Base-by-base conservation (phyloP, 1,140 invertebrate genomes). In the Saxidomus purpurata region DNA sequence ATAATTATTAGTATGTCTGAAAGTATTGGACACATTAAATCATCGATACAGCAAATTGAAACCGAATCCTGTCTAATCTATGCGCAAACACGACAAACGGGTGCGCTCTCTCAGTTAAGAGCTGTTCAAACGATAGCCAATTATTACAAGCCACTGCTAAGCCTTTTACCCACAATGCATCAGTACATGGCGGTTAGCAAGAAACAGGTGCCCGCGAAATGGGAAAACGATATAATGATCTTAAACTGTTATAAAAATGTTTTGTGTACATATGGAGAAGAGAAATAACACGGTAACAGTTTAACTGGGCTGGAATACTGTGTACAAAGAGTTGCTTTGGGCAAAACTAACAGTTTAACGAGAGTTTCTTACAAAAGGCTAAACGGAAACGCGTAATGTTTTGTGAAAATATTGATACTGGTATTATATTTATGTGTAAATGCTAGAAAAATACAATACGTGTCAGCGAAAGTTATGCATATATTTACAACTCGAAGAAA, bases 301-400 rank as follows among this genome's bases (percentile, higher is more conserved):
- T 84, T 84, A 67, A 71, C 36, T 34, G 36, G 31, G 61, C 15
- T 25, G 36, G 28, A 43, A 43, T 71, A 71, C 17, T 22, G 13
- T 34, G 47, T n/a, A 38, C n/a, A 71, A 43, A 67, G 34, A 49
- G n/a, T 67, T 19, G 61, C 81, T 61, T 2, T 22, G 15, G 81
- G 67, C 43, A 67, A 84, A 67, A 84, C 81, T 84, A 84, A 84
- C 81, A 84, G 61, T 84, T 69, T 84, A 84, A 69, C 81, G 52
- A 69, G 43, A 84, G 19, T 40, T 17, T n/a, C 4, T 1, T 34
- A 84, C 81, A 84, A 84, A 84, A 49, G 40, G 31, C 25, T 47
- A 61, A 71, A 47, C 81, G 81, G 81, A 84, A 84, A 28, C 52
- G 22, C 43, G 61, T 84, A 84, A 84, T 84, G 67, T 84, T 63